Base-by-base conservation (phyloP, 2,113 vertebrate species). In the Aegithalos caudatus region DNA sequence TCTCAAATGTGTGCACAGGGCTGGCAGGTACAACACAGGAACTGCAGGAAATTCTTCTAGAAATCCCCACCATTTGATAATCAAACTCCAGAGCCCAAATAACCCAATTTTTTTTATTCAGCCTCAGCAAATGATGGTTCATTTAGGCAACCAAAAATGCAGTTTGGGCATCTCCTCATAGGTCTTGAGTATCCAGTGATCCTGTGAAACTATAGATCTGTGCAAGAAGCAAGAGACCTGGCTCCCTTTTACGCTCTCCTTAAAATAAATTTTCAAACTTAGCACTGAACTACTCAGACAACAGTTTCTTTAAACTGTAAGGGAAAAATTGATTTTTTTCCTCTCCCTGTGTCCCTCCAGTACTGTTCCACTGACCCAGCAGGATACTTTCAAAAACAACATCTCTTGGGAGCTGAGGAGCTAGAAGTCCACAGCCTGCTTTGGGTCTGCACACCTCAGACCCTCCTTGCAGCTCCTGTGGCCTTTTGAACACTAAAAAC, bases 401-500 rank as follows among this genome's bases (percentile, higher is more conserved):
- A 13, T 47, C 47, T 92, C 19, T 51, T 45, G 12, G 6, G 27
- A 14, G 3, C 29, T 71, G 61, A 89, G 45, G 57, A 88, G 20
- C 27, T n/a, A 57, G 12, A 83, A 70, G 16, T 25, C 14, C 42
- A 45, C 40, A 77, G 25, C 21, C 23, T 62, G 16, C 37, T 62
- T 90, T 62, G 7, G 10, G 10, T 67, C 19, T 33, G 19, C n/a
- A 69, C 0, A 1, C 4, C 14, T 81, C 0, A 0, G 23, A 57
- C 35, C 21, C 5, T 61, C 37, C 57, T 72, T 78, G 45, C 37
- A 61, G 12, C 15, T 87, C 23, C 31, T 60, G 14, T 58, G 35
- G 33, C 44, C 22, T 81, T 88, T 70, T 71, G 12, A 64, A 48
- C 33, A 31, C 14, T 29, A 51, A 71, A 62, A 64, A 0, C 20